These are phyloP conservation scores for Drosophila virilis DNA, from an alignment of 1,140 invertebrate genomes.

Conservation along the genomic window DNA sequence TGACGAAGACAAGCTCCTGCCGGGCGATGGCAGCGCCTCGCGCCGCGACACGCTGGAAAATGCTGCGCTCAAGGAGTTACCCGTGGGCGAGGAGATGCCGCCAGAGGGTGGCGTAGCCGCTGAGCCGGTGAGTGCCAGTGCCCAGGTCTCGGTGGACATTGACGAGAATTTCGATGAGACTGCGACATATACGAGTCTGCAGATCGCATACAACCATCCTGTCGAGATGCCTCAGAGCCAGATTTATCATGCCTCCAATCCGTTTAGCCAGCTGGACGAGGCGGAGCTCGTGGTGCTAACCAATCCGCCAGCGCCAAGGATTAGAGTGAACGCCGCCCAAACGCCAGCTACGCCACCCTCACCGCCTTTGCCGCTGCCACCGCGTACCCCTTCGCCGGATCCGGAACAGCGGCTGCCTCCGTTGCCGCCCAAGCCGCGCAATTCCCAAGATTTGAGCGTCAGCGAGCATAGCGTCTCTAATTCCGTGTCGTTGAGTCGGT, in stretches of 20 bases:
- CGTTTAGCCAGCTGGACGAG: constrained; percentile 66
- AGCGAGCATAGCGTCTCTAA: constrained; percentile 59
- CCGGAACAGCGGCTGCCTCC: constrained; percentile 68
- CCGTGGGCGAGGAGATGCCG: constrained; percentile 43
- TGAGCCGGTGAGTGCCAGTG: constrained; percentile 49
- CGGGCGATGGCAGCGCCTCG: constrained; percentile 86
- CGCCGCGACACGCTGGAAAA: constrained; percentile 84
- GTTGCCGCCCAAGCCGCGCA: constrained; percentile 71
- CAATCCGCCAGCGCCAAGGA: constrained; percentile 84
- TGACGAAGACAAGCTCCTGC: constrained; percentile 38
- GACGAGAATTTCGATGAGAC: constrained; percentile 89
- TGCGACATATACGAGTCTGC: constrained; percentile 92
- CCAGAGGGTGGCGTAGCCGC: background rate
- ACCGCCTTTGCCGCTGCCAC: constrained; percentile 66
- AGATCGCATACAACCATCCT: constrained; percentile 94
- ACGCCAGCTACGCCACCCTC: constrained; percentile 71
- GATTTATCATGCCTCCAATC: constrained; percentile 57
- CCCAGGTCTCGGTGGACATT: constrained; percentile 84
- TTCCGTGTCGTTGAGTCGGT: constrained; percentile 55
- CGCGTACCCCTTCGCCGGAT: constrained; percentile 71
- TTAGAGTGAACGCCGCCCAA: constrained; percentile 73
- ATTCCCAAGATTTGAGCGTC: constrained; percentile 67
- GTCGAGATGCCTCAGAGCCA: constrained; percentile 77
- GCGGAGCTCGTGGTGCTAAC: constrained; percentile 73
- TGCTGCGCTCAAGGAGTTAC: constrained; percentile 73